These are phyloP conservation scores for Henricia sp. DNA, from an alignment of 53 echinoderm and acorn worm species.

Conservation along the genomic window DNA sequence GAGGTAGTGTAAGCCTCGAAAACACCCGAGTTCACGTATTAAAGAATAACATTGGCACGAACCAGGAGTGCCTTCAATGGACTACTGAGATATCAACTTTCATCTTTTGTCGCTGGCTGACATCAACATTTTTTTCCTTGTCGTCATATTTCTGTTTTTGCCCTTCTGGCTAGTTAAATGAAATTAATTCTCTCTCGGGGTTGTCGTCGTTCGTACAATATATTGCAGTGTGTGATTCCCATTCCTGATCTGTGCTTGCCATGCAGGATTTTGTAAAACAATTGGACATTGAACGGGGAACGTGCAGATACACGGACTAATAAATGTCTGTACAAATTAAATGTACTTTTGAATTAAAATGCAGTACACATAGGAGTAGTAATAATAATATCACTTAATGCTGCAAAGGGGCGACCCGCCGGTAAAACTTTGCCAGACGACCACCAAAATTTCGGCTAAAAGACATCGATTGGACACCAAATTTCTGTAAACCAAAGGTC, in stretches of 20 bases:
- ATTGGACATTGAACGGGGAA: neutral
- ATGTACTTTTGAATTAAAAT: too few relatives aligned
- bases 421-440: too few relatives aligned
- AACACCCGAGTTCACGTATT: slow-evolving; percentile 24
- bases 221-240: neutral
- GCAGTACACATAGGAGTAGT: too few relatives aligned
- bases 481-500: too few relatives aligned
- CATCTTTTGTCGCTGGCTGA: slow-evolving; percentile 30
- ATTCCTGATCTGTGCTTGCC: neutral
- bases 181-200: slow-evolving; percentile 11
- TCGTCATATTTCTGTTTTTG: neutral
- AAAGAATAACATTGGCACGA: slow-evolving; percentile 51
- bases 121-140: neutral
- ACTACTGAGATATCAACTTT: slow-evolving; percentile 26
- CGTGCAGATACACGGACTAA: neutral
- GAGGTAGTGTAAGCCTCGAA: neutral
- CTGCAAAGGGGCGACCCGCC: too few relatives aligned
- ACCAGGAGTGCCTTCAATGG: neutral
- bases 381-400: too few relatives aligned
- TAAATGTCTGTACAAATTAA: too few relatives aligned
- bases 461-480: too few relatives aligned
- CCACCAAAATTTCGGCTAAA: too few relatives aligned
- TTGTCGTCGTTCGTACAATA: neutral
- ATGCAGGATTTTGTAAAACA: neutral
- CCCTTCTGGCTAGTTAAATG: neutral